A percentile compares a stretch with the other conserved stretches of the same genome.
Evolutionary conservation across 2,888 invertebrate species (phyloP).

Genomic region (Mesorhabditis belari): DNA sequence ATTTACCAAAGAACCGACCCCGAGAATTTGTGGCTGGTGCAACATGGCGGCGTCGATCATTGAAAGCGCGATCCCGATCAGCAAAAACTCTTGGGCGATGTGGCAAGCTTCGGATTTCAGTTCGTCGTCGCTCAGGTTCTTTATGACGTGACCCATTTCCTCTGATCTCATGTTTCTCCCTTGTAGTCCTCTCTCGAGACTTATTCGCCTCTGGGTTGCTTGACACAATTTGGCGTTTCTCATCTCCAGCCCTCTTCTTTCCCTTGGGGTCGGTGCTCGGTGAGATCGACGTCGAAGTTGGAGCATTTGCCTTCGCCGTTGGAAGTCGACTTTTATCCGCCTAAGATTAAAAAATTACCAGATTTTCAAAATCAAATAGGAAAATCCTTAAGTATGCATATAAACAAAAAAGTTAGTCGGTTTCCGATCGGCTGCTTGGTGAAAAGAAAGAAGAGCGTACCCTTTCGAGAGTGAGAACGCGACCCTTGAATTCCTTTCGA

Average conservation of each 20-base stretch:
- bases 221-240: too few relatives aligned
- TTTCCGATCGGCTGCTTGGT: neutral
- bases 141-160: too few relatives aligned
- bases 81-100: neutral
- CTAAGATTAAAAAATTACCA: neutral
- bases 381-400: too few relatives aligned
- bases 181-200: too few relatives aligned
- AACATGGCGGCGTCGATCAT: neutral
- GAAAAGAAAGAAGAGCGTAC: conserved; percentile 54
- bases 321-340: neutral
- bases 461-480: conserved; percentile 87
- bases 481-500: conserved; percentile 84
- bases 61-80: too few relatives aligned
- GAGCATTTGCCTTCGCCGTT: neutral
- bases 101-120: neutral
- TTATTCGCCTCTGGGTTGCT: neutral
- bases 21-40: neutral
- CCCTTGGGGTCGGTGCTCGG: neutral
- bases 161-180: too few relatives aligned
- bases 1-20: too few relatives aligned
- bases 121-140: neutral
- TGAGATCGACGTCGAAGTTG: neutral
- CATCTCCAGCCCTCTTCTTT: neutral
- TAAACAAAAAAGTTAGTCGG: too few relatives aligned
- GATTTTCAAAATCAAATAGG: too few relatives aligned